These are phyloP conservation scores for Caradrina clavipalpis DNA, from an alignment of 2,888 invertebrate species.

Conservation along the genomic window DNA sequence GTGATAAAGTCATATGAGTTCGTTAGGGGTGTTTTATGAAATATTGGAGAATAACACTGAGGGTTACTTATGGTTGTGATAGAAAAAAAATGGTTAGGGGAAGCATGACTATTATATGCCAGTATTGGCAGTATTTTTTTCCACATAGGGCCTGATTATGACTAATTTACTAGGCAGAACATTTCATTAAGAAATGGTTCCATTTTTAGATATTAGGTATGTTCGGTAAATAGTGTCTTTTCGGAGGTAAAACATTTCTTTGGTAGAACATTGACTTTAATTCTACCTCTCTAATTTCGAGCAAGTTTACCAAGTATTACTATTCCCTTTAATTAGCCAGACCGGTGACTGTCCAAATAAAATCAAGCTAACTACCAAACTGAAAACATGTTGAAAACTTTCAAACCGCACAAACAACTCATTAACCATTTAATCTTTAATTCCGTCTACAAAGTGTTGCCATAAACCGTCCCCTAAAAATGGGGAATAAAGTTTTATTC, in stretches of 20 bases:
- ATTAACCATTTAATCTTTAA: conserved; percentile 86
- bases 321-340: conserved; percentile 16
- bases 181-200: too few species aligned
- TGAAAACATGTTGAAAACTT: conserved; percentile 84
- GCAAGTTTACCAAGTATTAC: background rate
- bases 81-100: background rate
- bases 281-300: background rate
- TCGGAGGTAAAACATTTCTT: too few species aligned
- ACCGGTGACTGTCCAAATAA: conserved; percentile 41
- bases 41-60: conserved; percentile 25
- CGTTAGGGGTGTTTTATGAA: conserved; percentile 29
- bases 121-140: background rate
- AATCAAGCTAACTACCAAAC: conserved; percentile 59
- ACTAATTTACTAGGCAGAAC: background rate
- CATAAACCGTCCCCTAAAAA: conserved; percentile 85
- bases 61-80: conserved; percentile 25
- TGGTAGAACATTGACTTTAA: background rate
- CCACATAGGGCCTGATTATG: background rate
- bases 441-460: conserved; percentile 84
- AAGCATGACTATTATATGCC: background rate
- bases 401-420: conserved; percentile 85
- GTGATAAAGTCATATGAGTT: conserved; percentile 46
- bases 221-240: too few species aligned
- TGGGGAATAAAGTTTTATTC: conserved; percentile 87
- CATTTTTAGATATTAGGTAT: too few species aligned